These are phyloP conservation scores for Tetragnatha montana DNA, from an alignment of 2,888 invertebrate genomes.

Conservation along the genomic window DNA sequence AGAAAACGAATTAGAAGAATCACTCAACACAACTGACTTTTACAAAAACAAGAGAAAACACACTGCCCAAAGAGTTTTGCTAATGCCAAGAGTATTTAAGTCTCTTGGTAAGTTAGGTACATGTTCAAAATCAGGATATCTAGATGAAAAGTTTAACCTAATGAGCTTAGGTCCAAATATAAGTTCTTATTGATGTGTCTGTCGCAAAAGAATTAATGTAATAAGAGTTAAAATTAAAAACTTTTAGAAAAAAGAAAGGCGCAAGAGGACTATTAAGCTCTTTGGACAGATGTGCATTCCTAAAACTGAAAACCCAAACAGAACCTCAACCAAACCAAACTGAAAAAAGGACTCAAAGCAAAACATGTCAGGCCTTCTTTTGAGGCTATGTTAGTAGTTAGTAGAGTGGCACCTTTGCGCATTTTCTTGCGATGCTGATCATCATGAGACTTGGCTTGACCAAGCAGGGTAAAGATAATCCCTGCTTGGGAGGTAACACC, in stretches of 20 bases:
- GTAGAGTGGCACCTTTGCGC: slow-evolving; percentile 76
- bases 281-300: too few species aligned
- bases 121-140: neutral
- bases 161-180: too few species aligned
- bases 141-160: neutral
- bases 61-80: neutral
- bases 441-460: slow-evolving; percentile 85
- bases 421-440: slow-evolving; percentile 88
- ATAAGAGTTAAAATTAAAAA: too few species aligned
- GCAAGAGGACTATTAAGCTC: too few species aligned
- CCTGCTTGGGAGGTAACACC: slow-evolving; percentile 99
- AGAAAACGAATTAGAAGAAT: slow-evolving; percentile 59
- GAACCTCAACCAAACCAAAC: too few species aligned
- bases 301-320: too few species aligned
- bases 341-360: too few species aligned
- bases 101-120: neutral
- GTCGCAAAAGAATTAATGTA: too few species aligned
- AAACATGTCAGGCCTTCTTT: too few species aligned
- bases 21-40: neutral
- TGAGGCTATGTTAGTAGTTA: neutral
- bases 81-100: neutral
- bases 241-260: too few species aligned
- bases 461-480: slow-evolving; percentile 97
- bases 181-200: too few species aligned
- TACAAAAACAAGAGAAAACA: slow-evolving; percentile 11